Evolutionary conservation across 2,113 vertebrate genomes (phyloP), one percentile per base, ranked within the genome.

Genomic region (Bufo gargarizans): DNA sequence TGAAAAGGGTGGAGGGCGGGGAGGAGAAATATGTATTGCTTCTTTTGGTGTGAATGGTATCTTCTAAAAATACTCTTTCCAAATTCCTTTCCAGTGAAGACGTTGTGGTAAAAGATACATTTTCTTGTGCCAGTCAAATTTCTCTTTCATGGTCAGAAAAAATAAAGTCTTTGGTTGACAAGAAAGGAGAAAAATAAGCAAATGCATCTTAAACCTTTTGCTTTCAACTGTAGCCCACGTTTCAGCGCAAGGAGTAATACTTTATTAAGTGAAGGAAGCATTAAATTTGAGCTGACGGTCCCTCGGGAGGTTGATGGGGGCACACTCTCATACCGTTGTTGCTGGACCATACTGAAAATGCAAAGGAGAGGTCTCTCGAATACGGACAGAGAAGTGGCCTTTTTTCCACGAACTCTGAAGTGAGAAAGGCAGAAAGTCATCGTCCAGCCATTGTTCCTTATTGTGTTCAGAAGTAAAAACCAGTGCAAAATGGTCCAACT

Each of bases 361-460:
- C 80, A 97, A 93, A 0, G 97, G 96, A 6, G 96, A 97, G 0
- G 95, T 96, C 91, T 97, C 97, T 91, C 96, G 97, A 88, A 97
- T 95, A 55, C 97, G 96, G 9, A 98, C 94, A 0, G 94, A 97
- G 84, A 98, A 96, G 89, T 89, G 95, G 0, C 96, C 97, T 63
- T 95, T 91, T 0, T 94, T 95, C 95, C 90, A 94, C n/a, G 94
- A 93, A 47, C 92, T 96, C 49, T 97, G 96, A 0, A 98, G 96
- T 78, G 96, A 92, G 90, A 98, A 93, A 2, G 96, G 96, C 89
- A 94, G 90, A 92, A 93, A 96, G 88, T 97, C 96, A 3, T 97
- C 95, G 0, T 96, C 96, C 9, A 98, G 95, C 97, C 97, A 98
- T 91, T 89, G 96, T 91, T 97, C 97, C 0, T 89, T 61, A 0